Base-by-base conservation (phyloP, 2,113 vertebrate genomes). In the Eptesicus fuscus region DNA sequence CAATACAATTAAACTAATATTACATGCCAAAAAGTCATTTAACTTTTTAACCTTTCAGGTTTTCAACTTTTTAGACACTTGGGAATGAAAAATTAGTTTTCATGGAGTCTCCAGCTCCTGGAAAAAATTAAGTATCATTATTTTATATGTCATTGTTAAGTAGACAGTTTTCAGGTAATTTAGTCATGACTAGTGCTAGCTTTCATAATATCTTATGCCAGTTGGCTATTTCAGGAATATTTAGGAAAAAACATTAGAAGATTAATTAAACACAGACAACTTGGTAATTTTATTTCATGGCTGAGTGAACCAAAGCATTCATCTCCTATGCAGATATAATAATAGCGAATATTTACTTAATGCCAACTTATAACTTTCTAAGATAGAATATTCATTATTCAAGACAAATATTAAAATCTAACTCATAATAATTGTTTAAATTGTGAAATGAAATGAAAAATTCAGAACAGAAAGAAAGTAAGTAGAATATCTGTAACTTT, bases 251-350 rank as follows among this genome's bases (percentile, higher is more conserved):
- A 82, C n/a, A 93, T 74, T 8, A 63, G 53, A 95, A 47, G 56
- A 83, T 16, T 90, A 96, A 93, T 86, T 94, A 94, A 94, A 83
- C 67, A 94, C n/a, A 79, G 61, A 14, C 56, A 90, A 69, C 67
- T 70, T 95, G 78, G 59, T 95, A 80, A 91, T 95, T 32, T 94
- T 69, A 95, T 94, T 96, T 96, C 18, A 85, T 11, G 51, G 83
- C 49, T 92, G 73, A 82, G 16, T 79, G 49, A 42, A 88, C 47
- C 63, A 85, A 85, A 94, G 88, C 32, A 94, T 67, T n/a, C 32
- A 59, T 77, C 22, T 70, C 51, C 70, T 35, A 82, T 59, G 56
- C 12, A 90, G 40, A 82, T 84, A 80, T 77, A 87, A 90, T 7
- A 93, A 79, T 56, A 51, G 5, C 77, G 35, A 83, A 65, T 96